Conservation (phyloP, 1,140 invertebrate species). For the Armadillidium nasatum region DNA sequence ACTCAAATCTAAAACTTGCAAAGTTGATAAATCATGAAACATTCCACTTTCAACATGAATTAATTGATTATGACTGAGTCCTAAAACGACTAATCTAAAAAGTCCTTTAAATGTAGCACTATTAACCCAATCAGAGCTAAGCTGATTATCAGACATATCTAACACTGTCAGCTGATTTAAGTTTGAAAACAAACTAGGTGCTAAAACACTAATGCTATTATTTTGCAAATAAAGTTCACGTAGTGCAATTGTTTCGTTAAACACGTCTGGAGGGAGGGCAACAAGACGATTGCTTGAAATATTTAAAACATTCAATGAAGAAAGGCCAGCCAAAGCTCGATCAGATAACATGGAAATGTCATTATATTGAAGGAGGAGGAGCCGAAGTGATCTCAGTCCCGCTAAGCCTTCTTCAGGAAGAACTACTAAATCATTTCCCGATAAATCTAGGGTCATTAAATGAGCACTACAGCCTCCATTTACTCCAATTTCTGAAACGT, state of each 20-base stretch:
- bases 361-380: conserved; percentile 47
- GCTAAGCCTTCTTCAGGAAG: conserved; percentile 56
- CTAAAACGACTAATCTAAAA: conserved; percentile 74
- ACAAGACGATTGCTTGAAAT: conserved; percentile 72
- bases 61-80: conserved; percentile 80
- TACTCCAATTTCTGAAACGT: conserved; percentile 73
- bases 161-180: conserved; percentile 68
- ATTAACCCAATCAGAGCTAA: conserved; percentile 71
- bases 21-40: conserved; percentile 78
- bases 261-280: conserved; percentile 66
- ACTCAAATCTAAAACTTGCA: conserved; percentile 79
- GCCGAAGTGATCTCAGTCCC: conserved; percentile 49
- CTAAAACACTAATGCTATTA: conserved; percentile 66
- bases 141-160: conserved; percentile 75
- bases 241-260: conserved; percentile 54
- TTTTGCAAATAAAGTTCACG: conserved; percentile 69
- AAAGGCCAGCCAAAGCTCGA: conserved; percentile 69
- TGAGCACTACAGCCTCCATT: conserved; percentile 68
- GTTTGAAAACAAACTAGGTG: conserved; percentile 67
- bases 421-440: conserved; percentile 72
- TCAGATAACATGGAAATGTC: conserved; percentile 57
- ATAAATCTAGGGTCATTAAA: conserved; percentile 66
- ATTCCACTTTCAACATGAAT: conserved; percentile 74
- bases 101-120: conserved; percentile 75
- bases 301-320: conserved; percentile 69